A percentile compares a stretch with the other conserved stretches of the same genome.
phyloP scores from a whole-genome alignment of 2,888 invertebrate species.

The Sarcophaga rosellei region DNA sequence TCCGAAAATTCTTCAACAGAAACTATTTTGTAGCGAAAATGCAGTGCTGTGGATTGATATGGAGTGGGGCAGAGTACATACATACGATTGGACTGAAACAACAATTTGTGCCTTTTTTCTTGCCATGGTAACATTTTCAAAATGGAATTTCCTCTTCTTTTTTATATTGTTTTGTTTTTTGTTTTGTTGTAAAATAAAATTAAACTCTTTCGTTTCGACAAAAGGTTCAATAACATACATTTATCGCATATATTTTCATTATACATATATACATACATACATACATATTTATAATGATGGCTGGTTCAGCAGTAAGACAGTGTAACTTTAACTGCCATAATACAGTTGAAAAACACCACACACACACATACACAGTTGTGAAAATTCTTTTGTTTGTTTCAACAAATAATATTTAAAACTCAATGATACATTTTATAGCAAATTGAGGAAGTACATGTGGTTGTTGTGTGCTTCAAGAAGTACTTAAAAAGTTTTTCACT shows the following conservation, averaged over 20 bases:
- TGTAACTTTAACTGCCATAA: slow-evolving; percentile 19
- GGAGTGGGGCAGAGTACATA: background rate
- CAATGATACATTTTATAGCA: slow-evolving; percentile 16
- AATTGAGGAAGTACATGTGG: background rate
- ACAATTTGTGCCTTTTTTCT: background rate
- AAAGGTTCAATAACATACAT: background rate
- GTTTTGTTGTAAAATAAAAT: slow-evolving; percentile 47
- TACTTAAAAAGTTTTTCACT: slow-evolving; percentile 10
- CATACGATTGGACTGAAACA: background rate
- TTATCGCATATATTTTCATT: background rate
- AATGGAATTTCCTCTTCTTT: background rate
- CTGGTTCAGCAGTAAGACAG: background rate
- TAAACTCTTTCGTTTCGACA: slow-evolving; percentile 31
- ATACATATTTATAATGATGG: background rate
- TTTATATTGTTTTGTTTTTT: background rate
- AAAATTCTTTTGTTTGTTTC: slow-evolving; percentile 19
- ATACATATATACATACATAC: background rate
- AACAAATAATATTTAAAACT: slow-evolving; percentile 26
- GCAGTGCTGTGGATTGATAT: background rate
- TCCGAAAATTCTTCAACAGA: slow-evolving; percentile 29
- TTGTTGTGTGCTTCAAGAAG: background rate
- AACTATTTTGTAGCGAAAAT: slow-evolving; percentile 25
- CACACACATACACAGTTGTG: background rate
- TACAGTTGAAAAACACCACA: slow-evolving; percentile 36
- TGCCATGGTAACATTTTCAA: background rate